Evolutionary conservation across 2,888 invertebrate genomes (phyloP).

Genomic region (Aphrophora alni): DNA sequence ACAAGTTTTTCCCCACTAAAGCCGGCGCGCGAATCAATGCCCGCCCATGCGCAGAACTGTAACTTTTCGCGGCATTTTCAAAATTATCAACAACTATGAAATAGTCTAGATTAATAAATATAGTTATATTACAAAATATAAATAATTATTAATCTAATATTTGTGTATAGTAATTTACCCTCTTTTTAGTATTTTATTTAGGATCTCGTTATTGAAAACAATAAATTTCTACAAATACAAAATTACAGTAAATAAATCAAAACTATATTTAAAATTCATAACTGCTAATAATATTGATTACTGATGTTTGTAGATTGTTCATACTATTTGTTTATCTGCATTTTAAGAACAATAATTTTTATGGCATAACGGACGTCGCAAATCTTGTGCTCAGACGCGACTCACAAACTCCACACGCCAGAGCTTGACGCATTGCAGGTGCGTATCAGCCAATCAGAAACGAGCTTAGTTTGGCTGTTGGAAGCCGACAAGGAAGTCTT

Average conservation of each 20-base stretch:
- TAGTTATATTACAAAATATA: too few relatives aligned
- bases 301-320: too few relatives aligned
- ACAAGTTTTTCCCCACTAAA: slow-evolving; percentile 4
- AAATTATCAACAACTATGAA: not conserved
- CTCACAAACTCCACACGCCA: slow-evolving; percentile 41
- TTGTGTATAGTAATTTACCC: too few relatives aligned
- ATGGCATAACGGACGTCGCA: slow-evolving; percentile 29
- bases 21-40: slow-evolving; percentile 9
- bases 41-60: not conserved
- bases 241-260: too few relatives aligned
- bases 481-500: slow-evolving; percentile 64
- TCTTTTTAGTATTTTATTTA: too few relatives aligned
- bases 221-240: too few relatives aligned
- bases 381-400: slow-evolving; percentile 38
- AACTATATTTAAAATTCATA: too few relatives aligned
- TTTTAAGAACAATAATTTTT: not conserved
- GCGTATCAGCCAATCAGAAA: slow-evolving; percentile 70
- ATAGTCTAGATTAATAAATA: too few relatives aligned
- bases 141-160: too few relatives aligned
- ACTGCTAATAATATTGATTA: too few relatives aligned
- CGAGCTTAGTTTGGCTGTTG: slow-evolving; percentile 59
- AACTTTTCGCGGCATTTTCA: not conserved
- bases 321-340: not conserved
- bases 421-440: slow-evolving; percentile 55
- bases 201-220: too few relatives aligned